Conservation (phyloP, 2,888 invertebrate genomes). For the Drymonia ruficornis region DNA sequence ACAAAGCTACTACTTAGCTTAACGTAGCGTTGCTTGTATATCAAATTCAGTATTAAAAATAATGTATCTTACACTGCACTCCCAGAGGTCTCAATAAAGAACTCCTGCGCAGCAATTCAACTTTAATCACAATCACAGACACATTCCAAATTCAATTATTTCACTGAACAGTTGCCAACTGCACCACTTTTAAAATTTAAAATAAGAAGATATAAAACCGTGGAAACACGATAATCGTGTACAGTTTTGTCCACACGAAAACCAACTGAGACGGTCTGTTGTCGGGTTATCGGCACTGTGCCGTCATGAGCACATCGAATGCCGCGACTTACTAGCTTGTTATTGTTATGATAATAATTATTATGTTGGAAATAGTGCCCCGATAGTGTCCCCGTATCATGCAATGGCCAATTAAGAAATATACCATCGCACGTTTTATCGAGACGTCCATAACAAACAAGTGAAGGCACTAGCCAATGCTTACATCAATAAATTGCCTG, state of each 20-base stretch:
- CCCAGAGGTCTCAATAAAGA: slow-evolving; percentile 14
- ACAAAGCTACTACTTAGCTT: background rate
- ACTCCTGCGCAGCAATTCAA: slow-evolving; percentile 7
- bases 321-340: slow-evolving; percentile 72
- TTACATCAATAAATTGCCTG: slow-evolving; percentile 47
- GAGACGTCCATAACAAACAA: slow-evolving; percentile 60
- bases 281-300: slow-evolving; percentile 50
- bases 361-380: slow-evolving; percentile 79
- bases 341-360: slow-evolving; percentile 83
- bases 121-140: slow-evolving; percentile 32
- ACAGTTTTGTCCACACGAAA: slow-evolving; percentile 41
- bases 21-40: too few relatives aligned
- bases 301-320: slow-evolving; percentile 61
- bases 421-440: slow-evolving; percentile 64
- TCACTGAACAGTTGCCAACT: slow-evolving; percentile 1
- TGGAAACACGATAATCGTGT: slow-evolving; percentile 22
- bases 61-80: slow-evolving; percentile 39
- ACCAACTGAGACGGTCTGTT: slow-evolving; percentile 49
- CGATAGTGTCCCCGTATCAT: slow-evolving; percentile 77
- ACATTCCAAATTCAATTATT: slow-evolving; percentile 26
- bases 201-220: slow-evolving; percentile 5
- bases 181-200: slow-evolving; percentile 2
- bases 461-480: slow-evolving; percentile 51
- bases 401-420: slow-evolving; percentile 79
- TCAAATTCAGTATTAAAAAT: background rate